These are phyloP conservation scores for Platypus cylindrus DNA, from an alignment of 2,888 invertebrate genomes.

Conservation along the genomic window DNA sequence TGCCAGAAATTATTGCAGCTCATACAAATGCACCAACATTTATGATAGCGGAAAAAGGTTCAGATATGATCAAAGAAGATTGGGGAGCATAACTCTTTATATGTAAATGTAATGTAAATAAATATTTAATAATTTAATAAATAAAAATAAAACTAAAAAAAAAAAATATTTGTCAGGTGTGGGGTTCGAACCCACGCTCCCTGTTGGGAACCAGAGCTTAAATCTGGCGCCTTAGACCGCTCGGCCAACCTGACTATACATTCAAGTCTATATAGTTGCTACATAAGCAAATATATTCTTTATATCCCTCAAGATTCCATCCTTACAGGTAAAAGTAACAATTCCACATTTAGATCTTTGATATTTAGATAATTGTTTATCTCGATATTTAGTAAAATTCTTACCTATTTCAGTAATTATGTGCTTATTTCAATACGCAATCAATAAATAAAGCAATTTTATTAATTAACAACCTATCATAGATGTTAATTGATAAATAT, in stretches of 20 bases:
- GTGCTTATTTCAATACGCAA: no score
- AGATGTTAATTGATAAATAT: no score
- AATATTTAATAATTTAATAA: background rate
- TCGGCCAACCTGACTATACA: conserved; percentile 57
- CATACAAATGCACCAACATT: conserved; percentile 67
- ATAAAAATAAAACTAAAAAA: conserved; percentile 3
- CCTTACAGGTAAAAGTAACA: no score
- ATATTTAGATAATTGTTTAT: no score
- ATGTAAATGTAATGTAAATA: background rate
- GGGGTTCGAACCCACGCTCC: conserved; percentile 59
- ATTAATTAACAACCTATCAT: no score
- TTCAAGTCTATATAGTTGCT: no score
- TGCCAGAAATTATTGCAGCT: conserved; percentile 63
- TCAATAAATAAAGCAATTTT: no score
- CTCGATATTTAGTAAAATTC: no score
- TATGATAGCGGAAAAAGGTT: conserved; percentile 73
- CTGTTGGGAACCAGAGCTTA: conserved; percentile 53
- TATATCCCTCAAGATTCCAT: background rate
- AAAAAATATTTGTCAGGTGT: conserved; percentile 43
- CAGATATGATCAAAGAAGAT: conserved; percentile 54
- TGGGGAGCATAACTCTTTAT: conserved; percentile 24
- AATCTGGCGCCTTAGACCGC: conserved; percentile 59
- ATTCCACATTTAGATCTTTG: no score
- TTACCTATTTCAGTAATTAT: no score
- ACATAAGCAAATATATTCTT: background rate